Base-by-base conservation (phyloP, 1,140 invertebrate species). In the Drosophila sulfurigaster region DNA sequence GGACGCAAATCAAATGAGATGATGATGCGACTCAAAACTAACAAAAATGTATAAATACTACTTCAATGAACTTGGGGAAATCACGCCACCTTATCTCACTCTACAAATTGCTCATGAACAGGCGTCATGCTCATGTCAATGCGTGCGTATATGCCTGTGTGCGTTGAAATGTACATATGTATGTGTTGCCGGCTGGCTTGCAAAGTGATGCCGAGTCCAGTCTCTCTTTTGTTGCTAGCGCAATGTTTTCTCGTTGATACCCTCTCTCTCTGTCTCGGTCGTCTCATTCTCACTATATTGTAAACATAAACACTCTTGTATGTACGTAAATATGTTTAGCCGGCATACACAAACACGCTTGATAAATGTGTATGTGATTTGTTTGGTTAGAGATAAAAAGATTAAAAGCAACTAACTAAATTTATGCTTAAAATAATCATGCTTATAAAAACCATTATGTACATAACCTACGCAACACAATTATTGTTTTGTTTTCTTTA, bases 11-110 rank as follows among this genome's bases (percentile, higher is more conserved):
- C 30, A 74, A 46, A 67, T 35, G 64, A 52, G 54, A 67, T 45
- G 64, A 52, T 32, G 41, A 10, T 51, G 49, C 70, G 6, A 38
- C 35, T 51, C 15, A 67, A 68, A 46, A 45, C 38, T 41, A 76
- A 65, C 60, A 48, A 67, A 68, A 69, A 51, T 64, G 32, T 66
- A 52, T 54, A 69, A 77, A 80, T 78, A 78, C 78, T 89, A 76
- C 81, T 65, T 91, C 70, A 87, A 78, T 91, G 86, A 91, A 91
- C 90, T 90, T 91, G 89, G 85, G 78, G 30, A 90, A 90, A 91
- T 91, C 89, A 91, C 89, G 89, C 89, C 89, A 91, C 89, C 85
- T 87, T 83, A 81, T 91, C 90, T 86, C 79, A 59, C 57, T 74
- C 78, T 74, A 88, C 76, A 80, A 80, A 82, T 82, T 78, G 79